Evolutionary conservation across 2,113 vertebrate species (phyloP).

Genomic region (Lagopus leucura): DNA sequence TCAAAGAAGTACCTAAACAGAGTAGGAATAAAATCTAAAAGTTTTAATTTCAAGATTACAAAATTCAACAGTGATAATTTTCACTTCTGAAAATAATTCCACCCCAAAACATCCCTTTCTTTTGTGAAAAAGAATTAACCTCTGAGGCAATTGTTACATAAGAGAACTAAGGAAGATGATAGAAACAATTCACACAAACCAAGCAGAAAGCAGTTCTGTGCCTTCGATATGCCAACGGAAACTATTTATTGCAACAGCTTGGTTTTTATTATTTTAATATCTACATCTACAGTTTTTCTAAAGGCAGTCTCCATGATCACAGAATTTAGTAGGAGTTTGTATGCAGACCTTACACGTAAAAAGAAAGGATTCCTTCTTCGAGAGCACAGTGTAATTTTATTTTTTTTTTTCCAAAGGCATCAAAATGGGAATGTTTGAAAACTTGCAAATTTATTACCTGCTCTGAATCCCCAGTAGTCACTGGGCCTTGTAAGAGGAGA

Average conservation of each 20-base stretch:
- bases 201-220: not conserved
- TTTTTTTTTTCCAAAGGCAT: not conserved
- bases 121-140: conserved; percentile 4
- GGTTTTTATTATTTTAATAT: not conserved
- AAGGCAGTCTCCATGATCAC: not conserved
- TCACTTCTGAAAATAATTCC: not conserved
- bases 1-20: not conserved
- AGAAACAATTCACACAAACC: not conserved
- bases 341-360: not conserved
- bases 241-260: conserved; percentile 6
- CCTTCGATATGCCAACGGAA: conserved; percentile 14
- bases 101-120: not conserved
- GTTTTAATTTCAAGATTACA: not conserved
- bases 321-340: not conserved
- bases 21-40: not conserved
- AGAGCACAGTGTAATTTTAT: not conserved
- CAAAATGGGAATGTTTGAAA: not conserved
- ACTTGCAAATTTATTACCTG: not conserved
- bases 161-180: not conserved
- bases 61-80: not conserved
- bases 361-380: not conserved
- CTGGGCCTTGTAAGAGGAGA: not conserved
- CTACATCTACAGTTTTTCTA: not conserved
- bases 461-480: not conserved
- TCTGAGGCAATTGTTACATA: not conserved